Base-by-base conservation (phyloP, 2,888 invertebrate species). In the Xestoiulus laeticollis region DNA sequence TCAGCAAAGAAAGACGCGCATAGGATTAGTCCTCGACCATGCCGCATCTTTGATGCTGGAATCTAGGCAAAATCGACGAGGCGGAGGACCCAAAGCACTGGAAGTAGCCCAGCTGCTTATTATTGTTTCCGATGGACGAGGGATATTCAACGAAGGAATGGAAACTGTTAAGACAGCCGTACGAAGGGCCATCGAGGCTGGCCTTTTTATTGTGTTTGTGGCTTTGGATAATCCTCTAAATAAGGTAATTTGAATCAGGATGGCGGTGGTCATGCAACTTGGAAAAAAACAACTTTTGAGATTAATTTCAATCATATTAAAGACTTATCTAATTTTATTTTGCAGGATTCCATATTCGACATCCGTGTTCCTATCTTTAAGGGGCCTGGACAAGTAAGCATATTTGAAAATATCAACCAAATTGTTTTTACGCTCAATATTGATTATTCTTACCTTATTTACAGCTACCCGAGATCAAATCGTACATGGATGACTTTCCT, bases 401-500 rank as follows among this genome's bases (percentile, higher is more conserved):
- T 30, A 3, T 26, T 30, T 30, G 22, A 85, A 85, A 16, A 85
- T 85, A 6, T 6, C 38, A 38, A 38, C 38, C 38, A 3, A 38
- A 38, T 38, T 38, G 3, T 38, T 38, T 38, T 38, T n/a, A n/a
- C 38, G 6, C 38, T 6, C 38, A 38, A 38, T 38, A 5, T 26
- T 78, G 14, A 68, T n/a, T 68, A 68, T 30, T 78, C 30, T 78
- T 78, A 26, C 30, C 43, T 22, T 85, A 33, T 38, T 88, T 87
- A 89, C 93, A 94, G 89, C 91, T 94, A 22, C 91, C 94, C 5
- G 93, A 94, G 85, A 95, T 98, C 90, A 94, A 94, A 90, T 95
- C 96, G 0, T 99, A 99, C 92, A 95, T 99, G 93, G 98, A 99
- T 91, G 94, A 94, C 85, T 99, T 99, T 92, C 99, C 99, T 0